phyloP scores from a whole-genome alignment of 2,113 vertebrate genomes.

The Triplophysa tibetana region DNA sequence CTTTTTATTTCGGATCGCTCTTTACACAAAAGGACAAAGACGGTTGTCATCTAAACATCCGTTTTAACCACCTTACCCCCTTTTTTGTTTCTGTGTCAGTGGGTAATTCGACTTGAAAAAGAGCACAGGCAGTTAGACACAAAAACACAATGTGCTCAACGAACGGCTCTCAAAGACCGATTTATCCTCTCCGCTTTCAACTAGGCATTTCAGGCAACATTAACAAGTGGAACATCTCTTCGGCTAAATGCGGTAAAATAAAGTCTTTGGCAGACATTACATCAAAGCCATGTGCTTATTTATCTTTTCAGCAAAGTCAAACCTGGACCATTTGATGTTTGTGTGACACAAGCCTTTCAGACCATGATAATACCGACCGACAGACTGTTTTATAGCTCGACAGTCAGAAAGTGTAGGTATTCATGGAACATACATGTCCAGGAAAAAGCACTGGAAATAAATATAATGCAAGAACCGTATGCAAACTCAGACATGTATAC shows the following conservation, averaged over 20 bases:
- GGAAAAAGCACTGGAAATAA: too few relatives aligned
- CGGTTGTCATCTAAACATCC: not conserved
- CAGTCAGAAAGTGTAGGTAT: too few relatives aligned
- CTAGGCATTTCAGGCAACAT: not conserved
- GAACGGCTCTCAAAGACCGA: not conserved
- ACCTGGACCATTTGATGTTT: not conserved
- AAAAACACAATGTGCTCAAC: not conserved
- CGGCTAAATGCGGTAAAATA: not conserved
- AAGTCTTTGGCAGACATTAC: not conserved
- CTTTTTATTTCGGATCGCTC: not conserved
- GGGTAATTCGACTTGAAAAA: constrained; percentile 2
- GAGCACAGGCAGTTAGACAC: not conserved
- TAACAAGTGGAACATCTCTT: not conserved
- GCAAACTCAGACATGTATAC: too few relatives aligned
- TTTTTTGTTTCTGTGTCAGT: not conserved
- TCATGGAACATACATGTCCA: too few relatives aligned
- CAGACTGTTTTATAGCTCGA: too few relatives aligned
- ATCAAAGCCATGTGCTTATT: not conserved
- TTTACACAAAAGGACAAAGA: not conserved
- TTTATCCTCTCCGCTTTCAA: not conserved
- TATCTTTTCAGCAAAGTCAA: not conserved
- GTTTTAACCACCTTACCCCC: not conserved
- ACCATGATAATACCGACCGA: too few relatives aligned
- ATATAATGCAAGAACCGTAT: too few relatives aligned
- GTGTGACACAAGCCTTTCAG: not conserved